A percentile compares a stretch with the other conserved stretches of the same genome.
These are phyloP conservation scores for Hemithea aestivaria DNA, from an alignment of 2,888 invertebrate species.

Conservation along the genomic window DNA sequence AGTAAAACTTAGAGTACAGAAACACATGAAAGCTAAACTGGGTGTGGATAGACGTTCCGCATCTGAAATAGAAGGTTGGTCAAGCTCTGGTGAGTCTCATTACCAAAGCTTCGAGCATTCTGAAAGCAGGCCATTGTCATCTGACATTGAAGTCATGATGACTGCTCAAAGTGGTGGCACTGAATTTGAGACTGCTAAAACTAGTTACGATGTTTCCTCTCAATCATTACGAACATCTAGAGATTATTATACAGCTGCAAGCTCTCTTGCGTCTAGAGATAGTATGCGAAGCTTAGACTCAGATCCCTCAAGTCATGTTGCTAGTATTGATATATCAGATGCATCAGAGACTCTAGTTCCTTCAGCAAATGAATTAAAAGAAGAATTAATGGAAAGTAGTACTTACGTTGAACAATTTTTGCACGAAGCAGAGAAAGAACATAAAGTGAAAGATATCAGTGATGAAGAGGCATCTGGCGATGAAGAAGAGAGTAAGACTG, in stretches of 20 bases:
- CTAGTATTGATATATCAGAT: slow-evolving; percentile 94
- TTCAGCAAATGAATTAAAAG: slow-evolving; percentile 89
- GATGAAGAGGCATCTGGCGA: slow-evolving; percentile 78
- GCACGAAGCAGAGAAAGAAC: slow-evolving; percentile 60
- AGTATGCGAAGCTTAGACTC: slow-evolving; percentile 95
- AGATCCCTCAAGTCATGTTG: slow-evolving; percentile 92
- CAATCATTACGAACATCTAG: slow-evolving; percentile 87
- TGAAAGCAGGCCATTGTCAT: slow-evolving; percentile 90
- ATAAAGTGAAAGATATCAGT: slow-evolving; percentile 67
- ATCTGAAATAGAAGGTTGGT: slow-evolving; percentile 88
- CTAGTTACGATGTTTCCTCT: slow-evolving; percentile 87
- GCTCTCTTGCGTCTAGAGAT: slow-evolving; percentile 92
- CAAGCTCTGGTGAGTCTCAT: slow-evolving; percentile 93
- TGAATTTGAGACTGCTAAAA: slow-evolving; percentile 91
- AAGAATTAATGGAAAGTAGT: slow-evolving; percentile 83
- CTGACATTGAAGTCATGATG: slow-evolving; percentile 90
- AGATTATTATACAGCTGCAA: slow-evolving; percentile 92
- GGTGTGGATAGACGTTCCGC: slow-evolving; percentile 85
- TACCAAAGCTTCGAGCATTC: slow-evolving; percentile 93
- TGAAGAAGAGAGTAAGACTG: slow-evolving; percentile 73
- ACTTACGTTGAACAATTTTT: slow-evolving; percentile 78
- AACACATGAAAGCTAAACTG: slow-evolving; percentile 69
- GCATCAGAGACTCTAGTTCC: slow-evolving; percentile 95
- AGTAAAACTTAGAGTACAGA: slow-evolving; percentile 64
- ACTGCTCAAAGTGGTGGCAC: slow-evolving; percentile 87